These are phyloP conservation scores for Myxocyprinus asiaticus DNA, from an alignment of 2,113 vertebrate genomes.

Conservation along the genomic window DNA sequence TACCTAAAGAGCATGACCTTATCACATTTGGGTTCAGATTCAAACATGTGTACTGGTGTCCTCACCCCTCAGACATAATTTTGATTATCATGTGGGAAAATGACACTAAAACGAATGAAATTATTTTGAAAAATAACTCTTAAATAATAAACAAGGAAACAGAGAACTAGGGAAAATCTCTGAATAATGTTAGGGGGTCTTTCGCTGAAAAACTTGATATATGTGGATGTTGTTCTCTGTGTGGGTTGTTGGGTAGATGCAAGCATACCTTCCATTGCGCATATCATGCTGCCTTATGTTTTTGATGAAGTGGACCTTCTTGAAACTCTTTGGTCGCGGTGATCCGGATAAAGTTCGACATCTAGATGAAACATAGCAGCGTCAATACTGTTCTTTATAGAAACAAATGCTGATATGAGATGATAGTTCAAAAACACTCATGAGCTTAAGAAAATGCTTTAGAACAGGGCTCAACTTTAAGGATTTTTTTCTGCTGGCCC, in stretches of 20 bases:
- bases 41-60: no score
- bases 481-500: no score
- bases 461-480: no score
- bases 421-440: not conserved
- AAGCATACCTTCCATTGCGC: conserved; percentile 90
- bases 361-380: conserved; percentile 80
- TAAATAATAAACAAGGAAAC: not conserved
- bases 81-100: not conserved
- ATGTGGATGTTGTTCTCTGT: not conserved
- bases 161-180: not conserved
- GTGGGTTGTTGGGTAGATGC: not conserved
- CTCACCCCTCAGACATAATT: no score
- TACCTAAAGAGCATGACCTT: no score
- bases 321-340: conserved; percentile 98
- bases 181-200: not conserved
- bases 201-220: not conserved
- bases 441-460: not conserved
- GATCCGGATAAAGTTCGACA: conserved; percentile 98
- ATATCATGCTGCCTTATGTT: conserved; percentile 95
- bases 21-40: no score
- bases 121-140: not conserved
- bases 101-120: not conserved
- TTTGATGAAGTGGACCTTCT: conserved; percentile 99
- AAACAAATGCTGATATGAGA: conserved; percentile 19
- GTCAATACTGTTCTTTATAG: conserved; percentile 22